phyloP scores from a whole-genome alignment of 2,888 invertebrate species.

The Habrosyne pyritoides region DNA sequence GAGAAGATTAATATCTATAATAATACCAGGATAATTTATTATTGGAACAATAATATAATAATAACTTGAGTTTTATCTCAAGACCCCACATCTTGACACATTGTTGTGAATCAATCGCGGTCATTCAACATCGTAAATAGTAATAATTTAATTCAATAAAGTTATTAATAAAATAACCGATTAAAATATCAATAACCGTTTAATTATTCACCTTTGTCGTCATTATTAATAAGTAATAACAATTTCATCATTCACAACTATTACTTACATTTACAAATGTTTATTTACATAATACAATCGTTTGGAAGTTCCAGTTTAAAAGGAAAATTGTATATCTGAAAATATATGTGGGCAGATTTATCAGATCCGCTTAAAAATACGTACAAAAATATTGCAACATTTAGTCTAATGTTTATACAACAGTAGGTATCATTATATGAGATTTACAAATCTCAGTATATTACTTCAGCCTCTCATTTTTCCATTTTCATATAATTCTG shows the following conservation, averaged over 20 bases:
- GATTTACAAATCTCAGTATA: not conserved
- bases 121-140: slow-evolving; percentile 28
- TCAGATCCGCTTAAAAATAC: not conserved
- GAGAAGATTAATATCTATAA: not conserved
- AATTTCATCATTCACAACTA: slow-evolving; percentile 5
- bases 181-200: slow-evolving; percentile 37
- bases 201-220: slow-evolving; percentile 32
- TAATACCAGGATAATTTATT: not conserved
- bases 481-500: too few species aligned
- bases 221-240: slow-evolving; percentile 10
- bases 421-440: not conserved
- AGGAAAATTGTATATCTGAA: too few species aligned
- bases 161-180: slow-evolving; percentile 44
- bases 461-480: not conserved
- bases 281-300: slow-evolving; percentile 29
- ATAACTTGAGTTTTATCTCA: not conserved
- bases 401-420: not conserved
- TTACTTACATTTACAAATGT: slow-evolving; percentile 24
- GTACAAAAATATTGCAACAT: not conserved
- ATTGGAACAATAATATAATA: not conserved
- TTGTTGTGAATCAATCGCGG: slow-evolving; percentile 13
- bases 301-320: slow-evolving; percentile 21
- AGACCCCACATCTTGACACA: not conserved
- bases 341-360: too few species aligned
- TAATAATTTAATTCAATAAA: slow-evolving; percentile 32